Evolutionary conservation across 2,888 invertebrate genomes (phyloP).

Genomic region (Coleophora flavipennella): DNA sequence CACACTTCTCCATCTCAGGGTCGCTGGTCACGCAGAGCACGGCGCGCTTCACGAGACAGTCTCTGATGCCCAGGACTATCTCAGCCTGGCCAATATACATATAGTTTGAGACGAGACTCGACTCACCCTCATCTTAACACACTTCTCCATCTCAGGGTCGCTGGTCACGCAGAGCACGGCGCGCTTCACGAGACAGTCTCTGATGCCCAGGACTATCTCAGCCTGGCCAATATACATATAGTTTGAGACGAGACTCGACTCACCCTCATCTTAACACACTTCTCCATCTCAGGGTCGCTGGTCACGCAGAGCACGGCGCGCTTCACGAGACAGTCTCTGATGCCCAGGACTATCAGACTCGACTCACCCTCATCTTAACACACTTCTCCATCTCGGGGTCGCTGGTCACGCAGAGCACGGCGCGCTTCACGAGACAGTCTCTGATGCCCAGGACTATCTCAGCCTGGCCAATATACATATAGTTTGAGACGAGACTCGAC

Average conservation of each 20-base stretch:
- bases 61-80: slow-evolving; percentile 80
- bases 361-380: slow-evolving; percentile 87
- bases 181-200: slow-evolving; percentile 87
- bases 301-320: slow-evolving; percentile 92
- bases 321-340: slow-evolving; percentile 87
- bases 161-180: slow-evolving; percentile 94
- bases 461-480: no score
- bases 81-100: slow-evolving; percentile 77
- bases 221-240: no score
- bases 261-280: slow-evolving; percentile 93
- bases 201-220: slow-evolving; percentile 80
- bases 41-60: slow-evolving; percentile 89
- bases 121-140: slow-evolving; percentile 89
- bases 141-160: slow-evolving; percentile 90
- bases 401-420: slow-evolving; percentile 93
- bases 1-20: slow-evolving; percentile 90
- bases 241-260: no score
- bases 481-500: no score
- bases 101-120: no score
- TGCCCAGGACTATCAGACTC: slow-evolving; percentile 79
- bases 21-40: slow-evolving; percentile 93
- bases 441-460: slow-evolving; percentile 82
- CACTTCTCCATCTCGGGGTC: slow-evolving; percentile 93
- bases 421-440: slow-evolving; percentile 87
- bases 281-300: slow-evolving; percentile 90